Base-by-base conservation (phyloP, 2,113 vertebrate genomes). In the Sylvietta virens region DNA sequence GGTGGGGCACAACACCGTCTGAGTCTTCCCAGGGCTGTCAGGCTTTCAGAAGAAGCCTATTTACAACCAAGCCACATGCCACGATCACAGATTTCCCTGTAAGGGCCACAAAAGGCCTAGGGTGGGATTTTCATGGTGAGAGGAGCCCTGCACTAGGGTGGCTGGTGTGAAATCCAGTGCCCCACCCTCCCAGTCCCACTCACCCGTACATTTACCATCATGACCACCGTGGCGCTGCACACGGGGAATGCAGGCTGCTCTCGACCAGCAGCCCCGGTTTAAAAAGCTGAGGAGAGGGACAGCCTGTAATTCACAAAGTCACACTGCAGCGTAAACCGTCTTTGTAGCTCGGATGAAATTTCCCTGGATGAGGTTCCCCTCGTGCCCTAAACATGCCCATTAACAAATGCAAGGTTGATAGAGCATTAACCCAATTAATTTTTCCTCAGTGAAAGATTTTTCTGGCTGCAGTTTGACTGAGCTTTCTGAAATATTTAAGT, bases 391-490 rank as follows among this genome's bases (percentile, higher is more conserved):
- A 83, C 85, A 60, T 83, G 70, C 33, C 66, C 79, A 77, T 78
- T 93, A 93, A 92, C 85, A 88, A 81, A 92, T 6, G 40, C 42
- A 62, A 88, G 82, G 81, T 1, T 92, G 89, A 88, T 53, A 66
- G 61, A 94, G 89, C 77, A 79, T 79, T 94, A 93, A 96, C 88
- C 85, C 86, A 83, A 88, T 86, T 93, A 96, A 95, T 64, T 42
- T 79, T 48, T 51, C 22, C 79, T 37, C 33, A 76, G 42, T 66
- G 39, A 83, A 94, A 93, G 78, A 81, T 39, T 91, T 45, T 83
- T 21, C 28, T 54, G 37, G 48, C 53, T 62, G 20, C 1, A 3
- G 54, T 77, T 48, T 73, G 73, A 94, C 9, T 45, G 73, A 95
- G 64, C 53, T 79, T 77, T 85, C 60, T 73, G 64, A 83, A 78